phyloP scores from a whole-genome alignment of 2,797 vertebrate genomes.

The Gadopsis marmoratus region DNA sequence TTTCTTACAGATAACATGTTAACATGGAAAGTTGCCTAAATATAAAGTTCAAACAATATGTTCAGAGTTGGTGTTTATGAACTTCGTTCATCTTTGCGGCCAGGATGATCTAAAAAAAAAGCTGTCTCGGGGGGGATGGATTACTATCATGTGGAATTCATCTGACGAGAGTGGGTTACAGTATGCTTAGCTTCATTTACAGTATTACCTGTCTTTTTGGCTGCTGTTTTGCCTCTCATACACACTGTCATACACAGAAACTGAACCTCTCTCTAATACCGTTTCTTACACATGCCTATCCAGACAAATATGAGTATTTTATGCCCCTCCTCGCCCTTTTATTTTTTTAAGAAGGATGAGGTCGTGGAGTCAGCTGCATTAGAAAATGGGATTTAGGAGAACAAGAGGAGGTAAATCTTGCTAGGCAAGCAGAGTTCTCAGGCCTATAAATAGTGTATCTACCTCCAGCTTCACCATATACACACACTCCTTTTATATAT shows the following conservation, averaged over 20 bases:
- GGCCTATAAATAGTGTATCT: slow-evolving; percentile 56
- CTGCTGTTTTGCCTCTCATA: slow-evolving; percentile 51
- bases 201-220: slow-evolving; percentile 33
- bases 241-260: slow-evolving; percentile 13
- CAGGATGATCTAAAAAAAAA: slow-evolving; percentile 44
- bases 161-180: slow-evolving; percentile 40
- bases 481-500: slow-evolving; percentile 36
- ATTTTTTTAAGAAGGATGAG: slow-evolving; percentile 29
- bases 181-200: slow-evolving; percentile 51
- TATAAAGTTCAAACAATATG: slow-evolving; percentile 22
- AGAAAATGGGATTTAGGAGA: slow-evolving; percentile 60
- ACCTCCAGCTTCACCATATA: slow-evolving; percentile 34
- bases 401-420: slow-evolving; percentile 53
- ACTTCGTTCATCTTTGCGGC: slow-evolving; percentile 38
- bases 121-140: slow-evolving; percentile 33
- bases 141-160: slow-evolving; percentile 53
- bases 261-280: slow-evolving; percentile 16
- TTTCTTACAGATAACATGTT: slow-evolving; percentile 4
- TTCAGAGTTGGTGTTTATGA: slow-evolving; percentile 18
- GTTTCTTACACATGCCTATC: slow-evolving; percentile 31
- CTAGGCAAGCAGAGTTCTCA: slow-evolving; percentile 46
- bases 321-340: slow-evolving; percentile 10
- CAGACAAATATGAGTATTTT: slow-evolving; percentile 33
- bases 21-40: slow-evolving; percentile 9
- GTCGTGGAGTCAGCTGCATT: slow-evolving; percentile 52